Base-by-base conservation (phyloP, 2,888 invertebrate species). In the Chironomus tentans region DNA sequence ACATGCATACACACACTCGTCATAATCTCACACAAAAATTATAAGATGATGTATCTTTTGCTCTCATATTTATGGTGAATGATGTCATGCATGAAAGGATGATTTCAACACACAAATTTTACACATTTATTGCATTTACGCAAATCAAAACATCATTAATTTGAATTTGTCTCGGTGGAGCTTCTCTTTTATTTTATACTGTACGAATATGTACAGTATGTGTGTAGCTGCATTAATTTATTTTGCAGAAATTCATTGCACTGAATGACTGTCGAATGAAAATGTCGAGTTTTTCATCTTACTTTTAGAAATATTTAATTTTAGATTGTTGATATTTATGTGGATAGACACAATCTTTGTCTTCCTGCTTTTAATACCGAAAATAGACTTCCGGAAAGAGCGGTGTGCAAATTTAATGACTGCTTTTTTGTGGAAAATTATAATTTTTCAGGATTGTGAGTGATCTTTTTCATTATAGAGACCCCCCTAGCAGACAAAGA, bases 81-180 rank as follows among this genome's bases (percentile, higher is more conserved):
- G 38, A 72, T 72, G 61, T 46, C 65, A 73, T 68, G 68, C 46
- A 7, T 15, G 74, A 73, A 68, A 68, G 68, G 65, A 68, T 24
- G 46, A 15, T 72, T 72, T 61, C 62, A 50, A 22, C 22, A 47
- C 48, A 70, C 56, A 56, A 65, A 65, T 24, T 28, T 72, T 61
- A 71, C 71, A 71, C 71, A 71, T 71, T 71, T 24, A 71, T 46
- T 68, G 74, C 74, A 74, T 74, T 74, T 74, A 68, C 47, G 68
- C 74, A 68, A 74, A 74, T 74, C 74, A 74, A 74, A 74, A 74
- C 74, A 74, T 74, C 74, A 74, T 74, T 46, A 68, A 74, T 74
- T 68, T 68, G 48, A 74, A 74, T 74, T 28, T 74, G 48, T 65
- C 46, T 74, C 46, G 47, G 62, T 24, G 62, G 2, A 24, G 18